These are phyloP conservation scores for Lepeophtheirus salmonis DNA, from an alignment of 1,140 invertebrate genomes.

Conservation along the genomic window DNA sequence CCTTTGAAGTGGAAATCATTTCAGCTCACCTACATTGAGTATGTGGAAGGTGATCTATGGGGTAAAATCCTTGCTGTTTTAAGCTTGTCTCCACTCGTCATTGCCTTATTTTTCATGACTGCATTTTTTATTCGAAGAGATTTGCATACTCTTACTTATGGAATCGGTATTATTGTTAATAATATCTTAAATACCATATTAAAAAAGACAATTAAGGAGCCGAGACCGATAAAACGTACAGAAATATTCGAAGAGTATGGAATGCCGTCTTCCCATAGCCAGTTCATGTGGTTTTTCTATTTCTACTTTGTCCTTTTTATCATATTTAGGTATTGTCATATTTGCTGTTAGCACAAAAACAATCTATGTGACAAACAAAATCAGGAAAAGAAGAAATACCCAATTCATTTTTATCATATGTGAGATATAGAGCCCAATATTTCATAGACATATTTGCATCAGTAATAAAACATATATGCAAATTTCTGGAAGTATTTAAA, in stretches of 20 bases:
- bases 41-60: constrained; percentile 43
- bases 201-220: constrained; percentile 61
- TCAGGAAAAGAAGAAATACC: too few relatives aligned
- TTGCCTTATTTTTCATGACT: constrained; percentile 57
- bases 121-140: constrained; percentile 72
- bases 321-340: constrained; percentile 71
- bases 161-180: constrained; percentile 54
- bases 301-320: constrained; percentile 67
- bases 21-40: constrained; percentile 11
- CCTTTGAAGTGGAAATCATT: constrained; percentile 12
- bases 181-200: constrained; percentile 57
- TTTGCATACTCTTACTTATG: constrained; percentile 76
- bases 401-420: too few relatives aligned
- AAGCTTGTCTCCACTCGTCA: constrained; percentile 60
- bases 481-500: too few relatives aligned
- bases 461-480: too few relatives aligned
- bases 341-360: too few relatives aligned
- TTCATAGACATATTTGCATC: too few relatives aligned
- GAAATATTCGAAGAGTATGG: constrained; percentile 64
- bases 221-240: constrained; percentile 45
- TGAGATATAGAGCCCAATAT: too few relatives aligned
- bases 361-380: too few relatives aligned
- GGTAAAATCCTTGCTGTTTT: constrained; percentile 57
- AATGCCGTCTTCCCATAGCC: constrained; percentile 80
- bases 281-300: constrained; percentile 82